Conservation (phyloP, 2,888 invertebrate genomes). For the Spodoptera picta region DNA sequence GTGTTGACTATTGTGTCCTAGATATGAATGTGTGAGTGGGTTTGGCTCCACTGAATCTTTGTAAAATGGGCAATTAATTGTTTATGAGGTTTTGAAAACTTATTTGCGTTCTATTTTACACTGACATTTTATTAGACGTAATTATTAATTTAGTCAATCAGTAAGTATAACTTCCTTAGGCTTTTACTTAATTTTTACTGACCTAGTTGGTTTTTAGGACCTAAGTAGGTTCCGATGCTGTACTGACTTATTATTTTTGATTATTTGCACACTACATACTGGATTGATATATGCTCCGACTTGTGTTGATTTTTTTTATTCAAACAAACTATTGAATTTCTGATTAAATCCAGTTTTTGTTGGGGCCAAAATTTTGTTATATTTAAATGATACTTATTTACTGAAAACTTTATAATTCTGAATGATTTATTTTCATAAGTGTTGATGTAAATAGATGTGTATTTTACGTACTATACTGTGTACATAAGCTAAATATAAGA, state of each 20-base stretch:
- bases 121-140: constrained; percentile 12
- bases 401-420: constrained; percentile 21
- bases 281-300: no score
- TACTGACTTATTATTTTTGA: no score
- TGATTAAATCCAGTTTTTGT: background rate
- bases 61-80: constrained; percentile 2
- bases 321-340: background rate
- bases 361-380: constrained; percentile 21
- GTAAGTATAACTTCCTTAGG: no score
- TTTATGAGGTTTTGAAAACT: constrained; percentile 14
- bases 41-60: constrained; percentile 25
- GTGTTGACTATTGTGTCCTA: background rate
- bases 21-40: background rate
- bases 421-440: constrained; percentile 26
- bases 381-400: constrained; percentile 6
- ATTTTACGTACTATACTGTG: constrained; percentile 49
- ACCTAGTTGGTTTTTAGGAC: background rate
- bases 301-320: background rate
- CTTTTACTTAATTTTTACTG: background rate
- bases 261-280: no score
- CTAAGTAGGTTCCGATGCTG: no score
- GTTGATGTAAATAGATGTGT: constrained; percentile 58
- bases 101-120: constrained; percentile 6
- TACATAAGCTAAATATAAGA: constrained; percentile 45
- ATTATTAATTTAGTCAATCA: background rate